Percentiles rank a stretch among this genome's conserved stretches.
Evolutionary conservation across 2,888 invertebrate genomes (phyloP).

Genomic region (Caenorhabditis auriculariae): DNA sequence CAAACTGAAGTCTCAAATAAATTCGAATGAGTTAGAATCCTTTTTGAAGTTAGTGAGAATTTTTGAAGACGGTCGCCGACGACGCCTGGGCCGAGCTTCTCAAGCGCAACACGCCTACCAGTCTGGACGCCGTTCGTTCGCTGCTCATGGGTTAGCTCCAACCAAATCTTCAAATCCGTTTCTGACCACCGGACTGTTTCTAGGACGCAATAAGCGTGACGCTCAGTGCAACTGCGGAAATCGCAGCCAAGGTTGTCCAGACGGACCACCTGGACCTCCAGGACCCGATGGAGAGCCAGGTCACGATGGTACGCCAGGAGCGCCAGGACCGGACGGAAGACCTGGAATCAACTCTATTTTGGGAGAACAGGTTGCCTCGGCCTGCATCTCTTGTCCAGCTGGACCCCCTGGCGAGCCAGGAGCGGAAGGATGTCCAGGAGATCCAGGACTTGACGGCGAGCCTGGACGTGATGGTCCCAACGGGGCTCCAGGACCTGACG

Average conservation of each 20-base stretch:
- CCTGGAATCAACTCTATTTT: slow-evolving; percentile 11
- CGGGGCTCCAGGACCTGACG: slow-evolving; percentile 15
- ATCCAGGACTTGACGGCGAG: slow-evolving; percentile 15
- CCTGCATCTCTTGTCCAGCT: slow-evolving; percentile 21
- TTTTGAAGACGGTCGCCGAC: too few species aligned
- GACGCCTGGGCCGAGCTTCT: slow-evolving; percentile 32
- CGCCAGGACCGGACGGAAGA: slow-evolving; percentile 9
- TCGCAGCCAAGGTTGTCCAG: slow-evolving; percentile 27
- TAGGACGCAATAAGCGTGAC: slow-evolving; percentile 23
- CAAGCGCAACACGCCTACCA: slow-evolving; percentile 20
- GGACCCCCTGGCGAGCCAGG: slow-evolving; percentile 32
- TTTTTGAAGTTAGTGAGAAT: too few species aligned
- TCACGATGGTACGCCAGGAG: slow-evolving; percentile 17
- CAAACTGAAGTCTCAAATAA: too few species aligned
- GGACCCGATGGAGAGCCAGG: slow-evolving; percentile 30
- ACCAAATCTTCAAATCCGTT: too few species aligned
- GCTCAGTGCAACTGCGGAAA: slow-evolving; percentile 29
- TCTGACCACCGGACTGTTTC: background rate
- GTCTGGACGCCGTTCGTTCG: slow-evolving; percentile 14
- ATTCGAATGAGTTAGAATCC: too few species aligned
- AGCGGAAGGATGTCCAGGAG: slow-evolving; percentile 25
- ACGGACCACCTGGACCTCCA: slow-evolving; percentile 30
- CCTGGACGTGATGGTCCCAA: slow-evolving; percentile 15
- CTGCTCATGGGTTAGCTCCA: slow-evolving; percentile 13
- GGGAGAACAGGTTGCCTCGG: slow-evolving; percentile 14